These are phyloP conservation scores for Coregonus sp. DNA, from an alignment of 2,797 vertebrate genomes.

Conservation along the genomic window DNA sequence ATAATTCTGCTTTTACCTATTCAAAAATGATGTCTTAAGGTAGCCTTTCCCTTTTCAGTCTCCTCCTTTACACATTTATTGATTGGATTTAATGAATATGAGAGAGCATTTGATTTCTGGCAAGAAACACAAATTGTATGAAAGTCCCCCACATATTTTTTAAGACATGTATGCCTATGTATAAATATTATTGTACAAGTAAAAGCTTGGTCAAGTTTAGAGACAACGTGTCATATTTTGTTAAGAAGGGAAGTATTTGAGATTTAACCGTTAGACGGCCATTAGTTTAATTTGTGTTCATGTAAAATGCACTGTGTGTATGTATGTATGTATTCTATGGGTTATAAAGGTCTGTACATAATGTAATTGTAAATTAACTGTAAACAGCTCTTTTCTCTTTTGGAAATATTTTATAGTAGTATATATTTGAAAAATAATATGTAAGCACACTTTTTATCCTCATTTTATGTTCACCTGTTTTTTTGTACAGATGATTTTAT, in stretches of 20 bases:
- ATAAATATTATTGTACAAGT: not conserved
- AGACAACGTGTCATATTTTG: not conserved
- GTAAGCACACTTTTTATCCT: slow-evolving; percentile 75
- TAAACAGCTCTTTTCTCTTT: slow-evolving; percentile 73
- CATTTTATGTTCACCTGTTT: slow-evolving; percentile 64
- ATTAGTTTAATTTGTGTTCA: not conserved
- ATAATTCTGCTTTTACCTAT: not conserved
- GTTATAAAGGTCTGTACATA: slow-evolving; percentile 86
- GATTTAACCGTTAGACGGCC: not conserved
- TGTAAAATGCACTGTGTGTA: slow-evolving; percentile 72
- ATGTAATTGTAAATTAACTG: slow-evolving; percentile 85
- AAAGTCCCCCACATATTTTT: not conserved
- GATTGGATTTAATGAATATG: too few relatives aligned
- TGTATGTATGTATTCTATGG: slow-evolving; percentile 67
- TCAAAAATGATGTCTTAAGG: not conserved
- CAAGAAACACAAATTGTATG: not conserved
- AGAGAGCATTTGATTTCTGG: too few relatives aligned
- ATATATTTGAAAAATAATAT: slow-evolving; percentile 76
- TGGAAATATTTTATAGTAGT: slow-evolving; percentile 79
- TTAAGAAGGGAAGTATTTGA: not conserved
- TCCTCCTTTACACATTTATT: too few relatives aligned
- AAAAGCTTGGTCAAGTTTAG: not conserved
- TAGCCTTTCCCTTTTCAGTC: too few relatives aligned
- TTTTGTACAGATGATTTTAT: slow-evolving; percentile 81
- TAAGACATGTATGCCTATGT: not conserved